Conservation (phyloP, 37 sponge, comb jelly and placozoan species). For the Halisarca cf. caerulea region DNA sequence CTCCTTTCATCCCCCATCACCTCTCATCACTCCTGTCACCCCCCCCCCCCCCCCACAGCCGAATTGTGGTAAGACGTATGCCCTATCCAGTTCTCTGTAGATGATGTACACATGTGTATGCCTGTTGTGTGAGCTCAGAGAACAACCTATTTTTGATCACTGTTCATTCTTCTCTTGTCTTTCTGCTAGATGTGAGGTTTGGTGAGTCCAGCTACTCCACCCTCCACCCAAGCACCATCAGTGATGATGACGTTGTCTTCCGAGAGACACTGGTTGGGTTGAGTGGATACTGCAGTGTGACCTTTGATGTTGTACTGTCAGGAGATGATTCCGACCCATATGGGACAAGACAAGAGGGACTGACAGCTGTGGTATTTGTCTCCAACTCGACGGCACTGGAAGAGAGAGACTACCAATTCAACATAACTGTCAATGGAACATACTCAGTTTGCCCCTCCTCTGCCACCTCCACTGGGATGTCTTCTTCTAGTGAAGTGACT, state of each 20-base stretch:
- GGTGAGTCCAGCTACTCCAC: neutral
- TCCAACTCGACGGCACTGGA: neutral
- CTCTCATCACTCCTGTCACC: too few species aligned
- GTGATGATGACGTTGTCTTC: neutral
- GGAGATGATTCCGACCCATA: neutral
- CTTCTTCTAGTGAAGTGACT: too few species aligned
- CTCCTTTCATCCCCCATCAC: too few species aligned
- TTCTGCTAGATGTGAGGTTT: neutral
- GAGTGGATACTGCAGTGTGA: neutral
- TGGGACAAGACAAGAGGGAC: neutral
- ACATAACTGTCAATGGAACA: slow-evolving; percentile 14
- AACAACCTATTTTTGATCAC: too few species aligned
- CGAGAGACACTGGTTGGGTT: neutral
- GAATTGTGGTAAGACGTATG: too few species aligned
- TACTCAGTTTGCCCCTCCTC: neutral
- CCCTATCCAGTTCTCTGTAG: too few species aligned
- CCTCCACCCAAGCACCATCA: neutral
- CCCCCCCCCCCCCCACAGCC: too few species aligned
- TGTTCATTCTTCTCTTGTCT: too few species aligned
- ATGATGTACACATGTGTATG: too few species aligned
- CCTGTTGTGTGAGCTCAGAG: too few species aligned
- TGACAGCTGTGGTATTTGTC: neutral
- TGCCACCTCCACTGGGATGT: neutral
- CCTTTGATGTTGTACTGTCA: neutral
- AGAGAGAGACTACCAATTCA: neutral